Percentiles rank a stretch among this genome's conserved stretches.
Evolutionary conservation across 2,797 vertebrate genomes (phyloP).

Genomic region (Limnodromus scolopaceus): DNA sequence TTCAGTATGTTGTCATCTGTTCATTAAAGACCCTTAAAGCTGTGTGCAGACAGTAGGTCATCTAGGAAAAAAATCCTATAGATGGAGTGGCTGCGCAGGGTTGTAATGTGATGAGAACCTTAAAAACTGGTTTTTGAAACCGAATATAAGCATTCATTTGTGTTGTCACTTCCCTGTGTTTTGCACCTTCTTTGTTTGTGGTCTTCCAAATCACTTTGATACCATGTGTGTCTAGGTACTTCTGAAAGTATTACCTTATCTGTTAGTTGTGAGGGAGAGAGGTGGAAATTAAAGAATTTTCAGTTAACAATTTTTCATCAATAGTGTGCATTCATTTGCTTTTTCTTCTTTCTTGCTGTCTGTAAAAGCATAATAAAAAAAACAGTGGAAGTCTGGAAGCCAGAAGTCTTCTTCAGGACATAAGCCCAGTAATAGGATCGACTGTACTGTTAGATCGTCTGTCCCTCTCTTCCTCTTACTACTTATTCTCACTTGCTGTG

Average conservation of each 20-base stretch:
- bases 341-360: background rate
- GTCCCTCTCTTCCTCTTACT: background rate
- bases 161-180: background rate
- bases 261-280: background rate
- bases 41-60: background rate
- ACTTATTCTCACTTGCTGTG: background rate
- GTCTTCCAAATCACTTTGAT: background rate
- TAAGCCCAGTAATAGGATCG: background rate
- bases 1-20: background rate
- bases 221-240: background rate
- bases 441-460: background rate
- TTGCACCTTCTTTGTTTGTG: background rate
- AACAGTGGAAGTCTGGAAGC: background rate
- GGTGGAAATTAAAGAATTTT: background rate
- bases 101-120: background rate
- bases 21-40: background rate
- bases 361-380: background rate
- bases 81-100: background rate
- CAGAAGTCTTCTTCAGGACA: background rate
- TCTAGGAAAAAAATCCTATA: background rate
- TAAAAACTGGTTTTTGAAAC: background rate
- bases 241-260: background rate
- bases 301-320: background rate
- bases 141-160: background rate
- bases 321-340: background rate